Percentiles rank a stretch among this genome's conserved stretches.
Conservation (phyloP, 2,888 invertebrate species). For the Dryococelus australis region DNA sequence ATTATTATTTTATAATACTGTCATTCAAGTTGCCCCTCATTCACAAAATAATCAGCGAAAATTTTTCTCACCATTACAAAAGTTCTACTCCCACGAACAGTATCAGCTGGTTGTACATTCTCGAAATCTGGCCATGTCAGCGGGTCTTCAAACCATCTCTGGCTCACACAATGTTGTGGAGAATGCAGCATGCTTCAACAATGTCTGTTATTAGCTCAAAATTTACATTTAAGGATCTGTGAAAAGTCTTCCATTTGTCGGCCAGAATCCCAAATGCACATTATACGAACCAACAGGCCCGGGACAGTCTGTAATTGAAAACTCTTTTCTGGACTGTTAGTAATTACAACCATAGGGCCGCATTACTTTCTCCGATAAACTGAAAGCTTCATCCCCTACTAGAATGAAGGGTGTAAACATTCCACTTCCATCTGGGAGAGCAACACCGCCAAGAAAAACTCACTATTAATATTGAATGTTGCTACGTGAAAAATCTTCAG, state of each 20-base stretch:
- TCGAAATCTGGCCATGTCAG: neutral
- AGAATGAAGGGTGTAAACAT: neutral
- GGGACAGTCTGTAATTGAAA: neutral
- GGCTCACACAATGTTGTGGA: neutral
- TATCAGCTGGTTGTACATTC: too few species aligned
- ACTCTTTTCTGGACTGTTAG: neutral
- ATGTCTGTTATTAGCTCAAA: neutral
- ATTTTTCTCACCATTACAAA: too few species aligned
- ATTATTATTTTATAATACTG: too few species aligned
- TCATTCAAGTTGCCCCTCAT: too few species aligned
- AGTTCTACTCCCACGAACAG: too few species aligned
- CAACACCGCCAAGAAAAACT: too few species aligned
- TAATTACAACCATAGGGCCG: neutral
- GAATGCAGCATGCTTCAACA: constrained; percentile 6
- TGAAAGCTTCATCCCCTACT: neutral
- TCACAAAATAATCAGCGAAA: too few species aligned
- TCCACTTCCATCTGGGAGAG: neutral
- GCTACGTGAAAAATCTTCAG: too few species aligned
- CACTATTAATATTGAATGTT: too few species aligned
- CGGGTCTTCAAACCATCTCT: neutral
- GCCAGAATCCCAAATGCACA: neutral
- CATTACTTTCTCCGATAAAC: neutral
- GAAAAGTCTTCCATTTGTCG: neutral
- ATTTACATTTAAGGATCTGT: neutral
- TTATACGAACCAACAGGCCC: neutral